phyloP scores from a whole-genome alignment of 2,797 vertebrate species.

The Phoxinus dragarum region DNA sequence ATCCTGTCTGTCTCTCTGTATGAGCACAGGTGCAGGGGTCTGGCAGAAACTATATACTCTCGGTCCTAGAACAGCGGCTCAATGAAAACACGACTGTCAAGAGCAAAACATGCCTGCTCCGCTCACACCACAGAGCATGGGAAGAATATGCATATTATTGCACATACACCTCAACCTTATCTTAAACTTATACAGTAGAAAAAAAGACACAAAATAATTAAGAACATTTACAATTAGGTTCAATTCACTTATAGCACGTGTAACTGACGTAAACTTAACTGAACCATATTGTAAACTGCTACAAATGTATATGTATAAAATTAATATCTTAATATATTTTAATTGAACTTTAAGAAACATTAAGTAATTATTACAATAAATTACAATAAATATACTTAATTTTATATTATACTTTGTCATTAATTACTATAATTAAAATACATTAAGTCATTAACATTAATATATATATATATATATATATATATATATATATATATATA shows the following conservation, averaged over 20 bases:
- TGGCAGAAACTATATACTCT: conserved; percentile 7
- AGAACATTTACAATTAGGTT: neutral
- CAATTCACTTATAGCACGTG: neutral
- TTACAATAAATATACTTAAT: neutral
- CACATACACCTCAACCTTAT: neutral
- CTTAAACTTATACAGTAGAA: neutral
- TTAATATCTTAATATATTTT: neutral
- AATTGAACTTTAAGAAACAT: neutral
- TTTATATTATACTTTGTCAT: neutral
- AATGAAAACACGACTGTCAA: conserved; percentile 37
- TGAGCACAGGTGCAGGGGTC: conserved; percentile 42
- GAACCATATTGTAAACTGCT: neutral
- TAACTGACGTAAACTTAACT: neutral
- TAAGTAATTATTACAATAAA: too few relatives aligned
- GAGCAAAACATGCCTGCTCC: conserved; percentile 25
- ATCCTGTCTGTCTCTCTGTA: conserved; percentile 38
- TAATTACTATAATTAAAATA: neutral
- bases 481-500: too few relatives aligned
- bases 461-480: too few relatives aligned
- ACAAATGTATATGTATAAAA: neutral
- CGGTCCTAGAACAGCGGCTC: neutral
- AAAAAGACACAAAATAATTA: neutral
- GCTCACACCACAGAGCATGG: conserved; percentile 12
- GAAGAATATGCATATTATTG: conserved; percentile 7
- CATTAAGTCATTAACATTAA: neutral